phyloP scores from a whole-genome alignment of 2,888 invertebrate genomes.

The Flexamia atlantica region DNA sequence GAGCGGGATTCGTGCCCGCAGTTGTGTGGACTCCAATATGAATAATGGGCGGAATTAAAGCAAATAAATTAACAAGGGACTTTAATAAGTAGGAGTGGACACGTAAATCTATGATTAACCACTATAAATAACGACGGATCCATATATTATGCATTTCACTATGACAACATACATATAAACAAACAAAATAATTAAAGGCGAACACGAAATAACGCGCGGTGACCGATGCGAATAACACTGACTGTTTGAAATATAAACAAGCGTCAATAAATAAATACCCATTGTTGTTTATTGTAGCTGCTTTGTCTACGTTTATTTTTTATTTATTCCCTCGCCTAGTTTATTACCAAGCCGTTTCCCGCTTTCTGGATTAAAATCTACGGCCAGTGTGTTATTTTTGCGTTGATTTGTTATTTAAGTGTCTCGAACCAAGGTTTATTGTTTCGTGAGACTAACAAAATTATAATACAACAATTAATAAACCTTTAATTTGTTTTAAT shows the following conservation, averaged over 20 bases:
- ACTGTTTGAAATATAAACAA: conserved; percentile 44
- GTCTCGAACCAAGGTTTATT: too few species aligned
- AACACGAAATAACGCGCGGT: conserved; percentile 26
- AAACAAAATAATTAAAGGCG: conserved; percentile 54
- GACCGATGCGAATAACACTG: conserved; percentile 1
- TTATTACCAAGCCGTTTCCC: not conserved
- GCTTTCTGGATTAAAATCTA: not conserved
- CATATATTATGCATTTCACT: conserved; percentile 54
- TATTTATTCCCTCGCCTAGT: not conserved
- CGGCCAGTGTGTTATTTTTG: not conserved
- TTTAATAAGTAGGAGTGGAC: conserved; percentile 33
- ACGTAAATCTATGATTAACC: conserved; percentile 50
- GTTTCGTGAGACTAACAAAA: too few species aligned
- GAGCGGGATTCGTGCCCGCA: not conserved
- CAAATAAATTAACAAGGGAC: conserved; percentile 23
- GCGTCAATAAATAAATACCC: conserved; percentile 40
- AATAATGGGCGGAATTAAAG: conserved; percentile 35
- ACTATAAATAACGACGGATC: conserved; percentile 43
- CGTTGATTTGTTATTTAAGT: not conserved
- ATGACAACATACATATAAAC: conserved; percentile 54
- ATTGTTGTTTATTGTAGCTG: conserved; percentile 14
- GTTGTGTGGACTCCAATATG: conserved; percentile 1
- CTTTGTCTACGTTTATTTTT: conserved; percentile 11
- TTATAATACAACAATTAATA: too few species aligned
- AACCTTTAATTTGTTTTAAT: too few species aligned